Evolutionary conservation across 2,113 vertebrate genomes (phyloP).

Genomic region (Platysternon megacephalum): DNA sequence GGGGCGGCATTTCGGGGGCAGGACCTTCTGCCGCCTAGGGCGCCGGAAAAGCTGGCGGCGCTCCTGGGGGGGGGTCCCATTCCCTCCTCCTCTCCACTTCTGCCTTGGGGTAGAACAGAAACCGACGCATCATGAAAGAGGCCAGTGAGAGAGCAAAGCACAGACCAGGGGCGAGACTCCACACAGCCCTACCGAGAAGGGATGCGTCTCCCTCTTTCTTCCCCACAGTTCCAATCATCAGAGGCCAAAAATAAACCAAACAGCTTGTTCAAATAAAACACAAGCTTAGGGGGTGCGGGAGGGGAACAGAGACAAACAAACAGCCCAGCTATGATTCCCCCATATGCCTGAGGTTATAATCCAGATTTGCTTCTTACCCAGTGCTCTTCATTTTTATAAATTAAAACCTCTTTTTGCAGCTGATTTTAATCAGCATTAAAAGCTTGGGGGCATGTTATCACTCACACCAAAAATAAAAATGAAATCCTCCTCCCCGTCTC

Average conservation of each 20-base stretch:
- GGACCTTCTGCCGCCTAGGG: too few relatives aligned
- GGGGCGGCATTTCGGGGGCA: too few relatives aligned
- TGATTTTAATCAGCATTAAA: slow-evolving; percentile 11
- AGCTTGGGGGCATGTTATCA: not conserved
- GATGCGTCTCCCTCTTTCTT: not conserved
- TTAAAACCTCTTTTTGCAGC: slow-evolving; percentile 37
- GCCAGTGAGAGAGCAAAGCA: not conserved
- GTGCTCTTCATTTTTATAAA: not conserved
- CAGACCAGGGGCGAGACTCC: not conserved
- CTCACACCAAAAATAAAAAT: not conserved
- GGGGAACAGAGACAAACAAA: not conserved
- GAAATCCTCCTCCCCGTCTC: not conserved
- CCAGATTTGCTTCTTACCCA: slow-evolving; percentile 56
- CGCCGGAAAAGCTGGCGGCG: too few relatives aligned
- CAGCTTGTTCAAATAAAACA: not conserved
- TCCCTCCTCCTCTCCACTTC: not conserved
- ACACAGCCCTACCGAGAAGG: not conserved
- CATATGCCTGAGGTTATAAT: slow-evolving; percentile 70
- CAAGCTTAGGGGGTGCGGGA: not conserved
- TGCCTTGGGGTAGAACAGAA: not conserved
- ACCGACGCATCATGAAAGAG: not conserved
- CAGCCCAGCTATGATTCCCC: slow-evolving; percentile 9
- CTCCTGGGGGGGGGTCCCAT: fast-evolving
- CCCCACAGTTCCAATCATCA: not conserved
- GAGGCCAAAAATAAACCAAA: not conserved